Conservation (phyloP, 2,888 invertebrate genomes). For the Odontomyia ornata region DNA sequence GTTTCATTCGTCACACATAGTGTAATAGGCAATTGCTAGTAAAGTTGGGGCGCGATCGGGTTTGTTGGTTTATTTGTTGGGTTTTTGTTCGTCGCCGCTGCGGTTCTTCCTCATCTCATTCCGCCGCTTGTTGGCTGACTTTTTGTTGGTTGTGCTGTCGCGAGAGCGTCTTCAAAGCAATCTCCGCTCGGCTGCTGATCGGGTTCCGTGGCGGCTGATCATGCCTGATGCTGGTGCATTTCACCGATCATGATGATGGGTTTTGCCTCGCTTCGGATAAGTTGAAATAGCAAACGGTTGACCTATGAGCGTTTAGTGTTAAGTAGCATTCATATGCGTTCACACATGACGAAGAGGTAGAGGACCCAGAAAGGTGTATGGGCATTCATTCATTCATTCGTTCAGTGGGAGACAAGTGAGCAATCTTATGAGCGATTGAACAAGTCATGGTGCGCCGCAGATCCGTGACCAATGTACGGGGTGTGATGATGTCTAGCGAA, state of each 20-base stretch:
- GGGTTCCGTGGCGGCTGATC: conserved; percentile 4
- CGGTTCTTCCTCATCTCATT: too few species aligned
- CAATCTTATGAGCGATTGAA: conserved; percentile 37
- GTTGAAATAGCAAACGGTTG: conserved; percentile 51
- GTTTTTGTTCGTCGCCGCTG: too few species aligned
- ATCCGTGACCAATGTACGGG: conserved; percentile 15
- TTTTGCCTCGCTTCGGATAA: conserved; percentile 51
- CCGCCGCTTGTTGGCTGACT: too few species aligned
- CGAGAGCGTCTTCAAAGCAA: not conserved
- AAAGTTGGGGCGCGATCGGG: too few species aligned
- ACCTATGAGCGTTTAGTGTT: conserved; percentile 52
- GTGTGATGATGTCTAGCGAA: conserved; percentile 8
- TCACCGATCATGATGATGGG: conserved; percentile 46
- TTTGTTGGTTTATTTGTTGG: too few species aligned
- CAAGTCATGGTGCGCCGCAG: conserved; percentile 21
- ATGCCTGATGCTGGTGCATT: conserved; percentile 25
- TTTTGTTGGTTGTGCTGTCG: not conserved
- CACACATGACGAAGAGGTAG: conserved; percentile 49
- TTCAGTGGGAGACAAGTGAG: not conserved
- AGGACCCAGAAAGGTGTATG: conserved; percentile 16
- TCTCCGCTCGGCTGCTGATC: conserved; percentile 22
- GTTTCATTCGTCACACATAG: not conserved
- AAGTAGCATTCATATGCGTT: conserved; percentile 50
- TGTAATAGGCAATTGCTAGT: too few species aligned
- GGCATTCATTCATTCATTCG: not conserved